A percentile compares a stretch with the other conserved stretches of the same genome.
phyloP scores from a whole-genome alignment of 2,888 invertebrate species.

The Microctonus aethiopoides region DNA sequence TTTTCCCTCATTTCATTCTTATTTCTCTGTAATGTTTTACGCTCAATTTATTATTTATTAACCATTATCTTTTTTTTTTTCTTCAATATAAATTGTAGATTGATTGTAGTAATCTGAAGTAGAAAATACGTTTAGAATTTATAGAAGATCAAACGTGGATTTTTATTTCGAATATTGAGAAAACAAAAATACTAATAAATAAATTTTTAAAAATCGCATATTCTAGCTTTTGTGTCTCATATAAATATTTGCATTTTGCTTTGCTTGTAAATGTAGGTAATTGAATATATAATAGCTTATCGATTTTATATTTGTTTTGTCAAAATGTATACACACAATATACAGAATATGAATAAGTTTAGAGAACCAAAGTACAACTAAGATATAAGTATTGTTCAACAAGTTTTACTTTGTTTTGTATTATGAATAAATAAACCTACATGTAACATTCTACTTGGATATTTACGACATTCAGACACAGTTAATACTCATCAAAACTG shows the following conservation, averaged over 20 bases:
- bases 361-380: not conserved
- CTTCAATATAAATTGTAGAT: not conserved
- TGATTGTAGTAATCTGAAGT: too few species aligned
- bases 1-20: not conserved
- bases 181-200: too few species aligned
- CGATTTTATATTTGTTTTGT: not conserved
- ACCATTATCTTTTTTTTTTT: not conserved
- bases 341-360: not conserved
- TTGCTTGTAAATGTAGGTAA: not conserved
- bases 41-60: not conserved
- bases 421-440: not conserved
- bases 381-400: not conserved
- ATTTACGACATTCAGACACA: not conserved
- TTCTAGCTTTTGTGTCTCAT: not conserved
- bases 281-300: conserved; percentile 3
- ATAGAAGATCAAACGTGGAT: not conserved
- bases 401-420: not conserved
- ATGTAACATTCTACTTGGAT: not conserved
- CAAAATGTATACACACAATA: not conserved
- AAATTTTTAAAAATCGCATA: too few species aligned
- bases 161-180: not conserved
- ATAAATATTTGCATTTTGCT: not conserved
- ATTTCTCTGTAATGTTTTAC: not conserved
- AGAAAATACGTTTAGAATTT: not conserved
- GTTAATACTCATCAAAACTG: not conserved